Conservation (phyloP, 92 coral and sea anemone species). For the Epizoanthus scotinus region DNA sequence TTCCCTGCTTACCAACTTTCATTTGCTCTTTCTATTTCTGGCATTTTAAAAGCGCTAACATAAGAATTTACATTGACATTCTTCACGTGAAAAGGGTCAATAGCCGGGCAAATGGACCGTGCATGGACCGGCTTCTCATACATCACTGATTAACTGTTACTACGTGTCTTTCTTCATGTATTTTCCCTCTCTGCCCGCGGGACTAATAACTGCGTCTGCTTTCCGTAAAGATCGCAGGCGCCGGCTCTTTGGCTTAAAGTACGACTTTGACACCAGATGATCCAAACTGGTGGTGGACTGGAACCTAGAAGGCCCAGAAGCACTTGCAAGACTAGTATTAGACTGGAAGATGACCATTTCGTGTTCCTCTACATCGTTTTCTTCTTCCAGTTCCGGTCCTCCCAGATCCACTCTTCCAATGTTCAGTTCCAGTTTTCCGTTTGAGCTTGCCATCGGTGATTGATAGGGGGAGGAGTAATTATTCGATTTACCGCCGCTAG, state of each 20-base stretch:
- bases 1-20: too few species aligned
- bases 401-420: background rate
- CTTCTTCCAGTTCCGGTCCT: constrained; percentile 19
- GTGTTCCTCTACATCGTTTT: constrained; percentile 52
- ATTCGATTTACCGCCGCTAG: constrained; percentile 40
- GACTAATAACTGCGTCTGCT: constrained; percentile 76
- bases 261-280: constrained; percentile 67
- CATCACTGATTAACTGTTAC: background rate
- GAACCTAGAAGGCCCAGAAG: constrained; percentile 57
- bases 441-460: constrained; percentile 19
- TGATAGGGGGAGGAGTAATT: constrained; percentile 33
- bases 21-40: too few species aligned
- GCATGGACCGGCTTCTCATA: too few species aligned
- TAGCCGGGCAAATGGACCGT: too few species aligned
- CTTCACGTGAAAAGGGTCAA: too few species aligned
- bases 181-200: constrained; percentile 71
- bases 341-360: constrained; percentile 63
- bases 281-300: constrained; percentile 79
- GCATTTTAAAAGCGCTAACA: too few species aligned
- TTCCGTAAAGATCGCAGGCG: constrained; percentile 67
- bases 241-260: constrained; percentile 71
- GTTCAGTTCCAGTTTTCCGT: constrained; percentile 1
- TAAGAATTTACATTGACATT: too few species aligned
- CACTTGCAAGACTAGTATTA: constrained; percentile 62
- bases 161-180: constrained; percentile 50